phyloP scores from a whole-genome alignment of 2,113 vertebrate genomes.

The Mormyrus iriodes region DNA sequence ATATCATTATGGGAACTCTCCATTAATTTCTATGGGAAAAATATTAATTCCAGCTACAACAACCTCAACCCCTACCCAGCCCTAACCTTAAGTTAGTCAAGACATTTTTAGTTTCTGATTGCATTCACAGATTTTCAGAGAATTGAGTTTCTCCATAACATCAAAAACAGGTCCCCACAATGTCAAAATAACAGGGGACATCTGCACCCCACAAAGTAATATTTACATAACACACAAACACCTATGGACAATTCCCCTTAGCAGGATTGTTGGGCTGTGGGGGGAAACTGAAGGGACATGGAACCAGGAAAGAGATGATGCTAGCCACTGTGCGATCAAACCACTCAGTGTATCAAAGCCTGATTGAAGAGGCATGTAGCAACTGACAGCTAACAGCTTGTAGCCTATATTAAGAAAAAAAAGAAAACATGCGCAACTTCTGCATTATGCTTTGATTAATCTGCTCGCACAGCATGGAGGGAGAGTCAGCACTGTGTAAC shows the following conservation, averaged over 20 bases:
- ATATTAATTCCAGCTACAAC: background rate
- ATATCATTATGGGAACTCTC: background rate
- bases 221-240: too few relatives aligned
- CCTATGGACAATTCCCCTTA: too few relatives aligned
- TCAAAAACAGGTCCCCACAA: background rate
- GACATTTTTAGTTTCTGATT: background rate
- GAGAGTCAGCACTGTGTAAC: slow-evolving; percentile 21
- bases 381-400: slow-evolving; percentile 19
- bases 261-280: background rate
- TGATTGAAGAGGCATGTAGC: slow-evolving; percentile 7
- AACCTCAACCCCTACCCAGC: background rate
- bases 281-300: background rate
- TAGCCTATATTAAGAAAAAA: slow-evolving; percentile 7
- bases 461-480: background rate
- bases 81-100: background rate
- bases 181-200: background rate
- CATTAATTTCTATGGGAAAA: background rate
- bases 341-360: background rate
- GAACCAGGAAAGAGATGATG: background rate
- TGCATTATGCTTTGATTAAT: background rate
- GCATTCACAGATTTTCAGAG: background rate
- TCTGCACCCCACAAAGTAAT: background rate
- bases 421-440: background rate
- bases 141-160: background rate
- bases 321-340: background rate